Base-by-base conservation (phyloP, 2,113 vertebrate species). In the Protomyctophum bolini region DNA sequence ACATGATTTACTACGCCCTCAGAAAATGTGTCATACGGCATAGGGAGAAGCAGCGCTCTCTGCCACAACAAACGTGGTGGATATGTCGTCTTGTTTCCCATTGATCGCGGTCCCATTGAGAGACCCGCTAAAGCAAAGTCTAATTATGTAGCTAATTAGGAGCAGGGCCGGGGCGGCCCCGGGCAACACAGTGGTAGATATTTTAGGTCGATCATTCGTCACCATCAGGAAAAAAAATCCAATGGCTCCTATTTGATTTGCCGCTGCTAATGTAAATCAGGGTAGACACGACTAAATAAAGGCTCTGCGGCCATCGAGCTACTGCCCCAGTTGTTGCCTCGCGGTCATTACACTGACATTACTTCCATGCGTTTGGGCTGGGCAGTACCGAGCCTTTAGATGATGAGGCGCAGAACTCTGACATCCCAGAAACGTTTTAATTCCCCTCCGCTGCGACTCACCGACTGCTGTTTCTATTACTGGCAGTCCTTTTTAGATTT, bases 141-240 rank as follows among this genome's bases (percentile, higher is more conserved):
- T 91, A 91, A 91, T 90, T 92, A 92, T 90, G 84, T 80, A 85
- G 87, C 88, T 91, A 91, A 93, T 92, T 91, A 92, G 83, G 74
- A 75, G 83, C 63, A 73, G 84, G 75, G 76, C 76, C 70, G 73
- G 61, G 83, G 80, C 70, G 70, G 82, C 89, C 88, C 52, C 1
- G 57, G 84, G 90, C 87, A 70, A 75, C 50, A 70, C 33, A 80
- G 83, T 63, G 83, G 73, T 90, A 85, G 84, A 90, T 89, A 86
- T 88, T 92, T 88, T 85, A 81, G 84, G 86, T 93, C 88, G 50
- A 83, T 88, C 83, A 87, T 89, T 90, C 87, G 88, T 92, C 86
- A 88, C 87, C 75, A 82, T 83, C 86, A 61, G 75, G 82, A 21
- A 21, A 89, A 83, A 89, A 91, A 89, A 89, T 88, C 72, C 70